Evolutionary conservation across 2,113 vertebrate genomes (phyloP).

Genomic region (Brevimyrus niger): DNA sequence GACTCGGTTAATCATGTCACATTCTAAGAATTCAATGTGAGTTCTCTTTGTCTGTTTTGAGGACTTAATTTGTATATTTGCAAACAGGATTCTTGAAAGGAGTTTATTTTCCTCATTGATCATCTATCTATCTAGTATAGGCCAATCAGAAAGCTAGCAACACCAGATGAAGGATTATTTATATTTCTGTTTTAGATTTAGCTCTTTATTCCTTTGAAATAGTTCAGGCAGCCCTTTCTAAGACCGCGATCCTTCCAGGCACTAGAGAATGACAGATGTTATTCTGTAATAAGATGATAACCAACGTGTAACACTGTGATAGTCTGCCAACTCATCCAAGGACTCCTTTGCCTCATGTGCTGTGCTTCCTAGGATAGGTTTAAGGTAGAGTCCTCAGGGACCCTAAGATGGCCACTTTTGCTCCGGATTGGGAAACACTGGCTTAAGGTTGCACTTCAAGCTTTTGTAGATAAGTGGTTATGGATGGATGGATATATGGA

Average conservation of each 20-base stretch:
- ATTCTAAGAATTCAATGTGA: background rate
- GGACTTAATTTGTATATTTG: background rate
- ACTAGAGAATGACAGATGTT: background rate
- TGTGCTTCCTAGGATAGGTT: background rate
- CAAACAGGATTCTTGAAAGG: background rate
- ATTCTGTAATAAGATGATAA: background rate
- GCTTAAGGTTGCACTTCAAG: background rate
- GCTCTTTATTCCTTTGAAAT: background rate
- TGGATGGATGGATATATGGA: background rate
- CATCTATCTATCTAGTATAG: background rate
- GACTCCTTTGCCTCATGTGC: background rate
- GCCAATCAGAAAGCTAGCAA: background rate
- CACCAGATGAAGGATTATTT: background rate
- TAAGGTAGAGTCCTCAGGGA: background rate
- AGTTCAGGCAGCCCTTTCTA: background rate
- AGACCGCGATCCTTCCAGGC: background rate
- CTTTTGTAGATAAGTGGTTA: background rate
- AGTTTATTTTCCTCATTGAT: background rate
- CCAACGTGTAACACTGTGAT: background rate
- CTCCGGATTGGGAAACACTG: background rate
- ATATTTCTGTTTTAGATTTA: background rate
- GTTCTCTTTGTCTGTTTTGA: background rate
- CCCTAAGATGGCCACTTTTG: background rate
- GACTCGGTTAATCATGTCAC: background rate
- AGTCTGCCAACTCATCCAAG: background rate